A percentile compares a stretch with the other conserved stretches of the same genome.
Conservation (phyloP, 53 echinoderm and acorn worm species). For the Patiria pectinifera region DNA sequence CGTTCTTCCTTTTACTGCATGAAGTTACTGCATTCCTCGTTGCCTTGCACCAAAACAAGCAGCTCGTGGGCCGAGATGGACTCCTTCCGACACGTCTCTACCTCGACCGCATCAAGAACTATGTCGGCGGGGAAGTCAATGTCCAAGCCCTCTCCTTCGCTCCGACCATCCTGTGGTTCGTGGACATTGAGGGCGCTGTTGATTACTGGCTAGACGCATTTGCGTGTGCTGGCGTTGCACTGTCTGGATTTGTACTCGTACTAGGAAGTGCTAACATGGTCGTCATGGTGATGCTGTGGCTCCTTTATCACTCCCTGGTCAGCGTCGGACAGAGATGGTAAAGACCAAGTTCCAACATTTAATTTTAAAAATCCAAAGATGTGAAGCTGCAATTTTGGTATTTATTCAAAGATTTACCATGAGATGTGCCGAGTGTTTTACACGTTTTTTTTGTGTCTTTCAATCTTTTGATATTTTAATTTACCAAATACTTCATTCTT, state of each 20-base stretch:
- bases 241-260: conserved; percentile 78
- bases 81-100: conserved; percentile 84
- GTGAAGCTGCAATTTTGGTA: too few relatives aligned
- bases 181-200: conserved; percentile 69
- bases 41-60: conserved; percentile 93
- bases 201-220: conserved; percentile 87
- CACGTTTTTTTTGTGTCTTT: too few relatives aligned
- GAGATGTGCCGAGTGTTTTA: too few relatives aligned
- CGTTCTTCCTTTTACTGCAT: not conserved
- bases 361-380: not conserved
- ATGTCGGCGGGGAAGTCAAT: conserved; percentile 72
- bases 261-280: conserved; percentile 90
- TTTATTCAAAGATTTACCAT: too few relatives aligned
- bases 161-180: conserved; percentile 93
- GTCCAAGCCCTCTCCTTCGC: conserved; percentile 78
- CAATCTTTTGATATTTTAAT: too few relatives aligned
- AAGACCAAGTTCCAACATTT: not conserved
- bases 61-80: conserved; percentile 79
- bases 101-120: conserved; percentile 84
- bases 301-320: conserved; percentile 94
- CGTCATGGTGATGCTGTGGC: conserved; percentile 84
- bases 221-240: conserved; percentile 80
- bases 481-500: too few relatives aligned
- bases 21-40: conserved; percentile 91
- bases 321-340: conserved; percentile 97